Base-by-base conservation (phyloP, 1,140 invertebrate species). In the Drosophila nigromelanica region DNA sequence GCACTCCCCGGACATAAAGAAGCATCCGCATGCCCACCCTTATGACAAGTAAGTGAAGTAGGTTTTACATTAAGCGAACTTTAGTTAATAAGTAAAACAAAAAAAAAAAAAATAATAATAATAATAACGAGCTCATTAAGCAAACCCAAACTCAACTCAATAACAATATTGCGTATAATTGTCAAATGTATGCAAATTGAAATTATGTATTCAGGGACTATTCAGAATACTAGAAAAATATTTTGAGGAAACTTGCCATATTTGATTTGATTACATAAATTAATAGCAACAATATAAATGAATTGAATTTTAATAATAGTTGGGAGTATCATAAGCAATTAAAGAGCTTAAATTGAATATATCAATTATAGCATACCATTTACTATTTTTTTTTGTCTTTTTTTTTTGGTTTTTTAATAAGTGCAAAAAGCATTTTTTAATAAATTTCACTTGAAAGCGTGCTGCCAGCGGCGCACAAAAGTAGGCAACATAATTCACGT, bases 1-100 rank as follows among this genome's bases (percentile, higher is more conserved):
- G 11, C 91, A 91, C 75, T 87, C 82, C 6, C 81, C 90, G 56
- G 90, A 91, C 68, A 87, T 89, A 58, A 87, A 87, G 76, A 85
- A 82, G 48, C 73, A 75, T 54, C 69, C 60, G 21, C 69, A 76
- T 39, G 55, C 50, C 27, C 80, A 89, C 63, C 86, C 90, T 50
- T 91, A 91, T 71, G 90, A 76, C 73, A 91, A 91, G 82, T 91
- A 85, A 91, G 83, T 52, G 33, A 42, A 61, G 30, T 43, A 27
- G 40, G 42, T 27, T 18, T 64, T 63, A 62, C 8, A n/a, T 11
- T 76, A 83, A 80, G 80, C 8, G 1, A 75, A 82, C 30, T 47
- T 8, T 40, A 77, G 62, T 39, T 73, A 59, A 73, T 80, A 76
- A 80, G 78, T 75, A 24, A 18, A 54, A 59, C 18, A 43, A 56